Evolutionary conservation across 2,113 vertebrate genomes (phyloP).

Genomic region (Rousettus leschenaultii): DNA sequence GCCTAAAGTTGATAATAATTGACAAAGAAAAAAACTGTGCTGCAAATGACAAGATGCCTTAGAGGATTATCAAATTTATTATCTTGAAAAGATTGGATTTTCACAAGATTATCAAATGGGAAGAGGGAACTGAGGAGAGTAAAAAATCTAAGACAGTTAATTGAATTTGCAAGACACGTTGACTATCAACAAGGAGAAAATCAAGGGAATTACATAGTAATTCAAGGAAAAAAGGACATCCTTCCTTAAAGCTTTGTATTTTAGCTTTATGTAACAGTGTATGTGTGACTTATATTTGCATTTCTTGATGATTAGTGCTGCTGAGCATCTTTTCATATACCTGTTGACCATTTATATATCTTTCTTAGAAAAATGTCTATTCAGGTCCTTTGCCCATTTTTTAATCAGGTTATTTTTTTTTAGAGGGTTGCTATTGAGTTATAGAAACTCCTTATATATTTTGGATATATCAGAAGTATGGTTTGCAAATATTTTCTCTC

Average conservation of each 20-base stretch:
- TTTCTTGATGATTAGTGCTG: not conserved
- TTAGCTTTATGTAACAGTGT: not conserved
- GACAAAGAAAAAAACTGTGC: slow-evolving; percentile 52
- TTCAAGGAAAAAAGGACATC: not conserved
- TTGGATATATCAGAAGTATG: not conserved
- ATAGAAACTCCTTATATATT: not conserved
- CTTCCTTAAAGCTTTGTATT: not conserved
- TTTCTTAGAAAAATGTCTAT: not conserved
- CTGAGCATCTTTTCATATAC: not conserved
- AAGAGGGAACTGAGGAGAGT: not conserved
- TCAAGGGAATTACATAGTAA: slow-evolving; percentile 1
- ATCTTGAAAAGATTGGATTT: slow-evolving; percentile 55
- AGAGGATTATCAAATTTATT: slow-evolving; percentile 63
- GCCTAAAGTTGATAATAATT: slow-evolving; percentile 61
- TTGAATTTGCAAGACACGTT: slow-evolving; percentile 41
- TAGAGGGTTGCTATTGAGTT: not conserved
- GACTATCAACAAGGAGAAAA: slow-evolving; percentile 21
- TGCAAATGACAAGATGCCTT: slow-evolving; percentile 49
- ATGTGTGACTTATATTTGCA: not conserved
- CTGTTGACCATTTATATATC: not conserved
- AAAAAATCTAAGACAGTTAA: slow-evolving; percentile 32
- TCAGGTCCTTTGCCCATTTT: not conserved
- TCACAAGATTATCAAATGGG: not conserved
- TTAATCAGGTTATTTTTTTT: not conserved
- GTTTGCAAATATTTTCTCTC: not conserved